Conservation (phyloP, 2,888 invertebrate genomes). For the Monopis laevigella region DNA sequence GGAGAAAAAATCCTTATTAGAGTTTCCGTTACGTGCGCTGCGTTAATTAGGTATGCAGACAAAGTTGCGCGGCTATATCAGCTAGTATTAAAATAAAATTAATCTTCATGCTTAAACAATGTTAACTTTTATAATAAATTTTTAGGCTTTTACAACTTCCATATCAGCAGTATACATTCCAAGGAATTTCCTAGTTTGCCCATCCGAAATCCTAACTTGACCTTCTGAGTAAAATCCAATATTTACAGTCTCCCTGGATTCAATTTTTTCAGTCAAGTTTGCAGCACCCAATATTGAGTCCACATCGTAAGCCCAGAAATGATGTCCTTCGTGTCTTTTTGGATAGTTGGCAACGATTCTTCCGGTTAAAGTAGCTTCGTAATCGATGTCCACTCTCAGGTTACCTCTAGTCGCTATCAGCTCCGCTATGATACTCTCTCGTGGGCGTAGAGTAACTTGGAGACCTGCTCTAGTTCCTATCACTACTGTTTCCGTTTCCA, state of each 20-base stretch:
- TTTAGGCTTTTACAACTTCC: too few relatives aligned
- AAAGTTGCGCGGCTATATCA: too few relatives aligned
- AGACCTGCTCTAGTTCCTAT: conserved; percentile 6
- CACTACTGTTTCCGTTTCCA: not conserved
- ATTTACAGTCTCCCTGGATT: conserved; percentile 12
- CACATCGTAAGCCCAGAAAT: conserved; percentile 24
- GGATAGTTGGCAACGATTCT: conserved; percentile 21
- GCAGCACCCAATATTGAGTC: conserved; percentile 13
- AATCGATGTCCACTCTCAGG: conserved; percentile 19
- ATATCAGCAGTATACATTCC: too few relatives aligned
- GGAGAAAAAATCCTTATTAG: too few relatives aligned
- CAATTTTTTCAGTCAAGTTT: conserved; percentile 7
- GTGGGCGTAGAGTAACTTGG: conserved; percentile 4
- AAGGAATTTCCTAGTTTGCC: conserved; percentile 6
- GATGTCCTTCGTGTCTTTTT: conserved; percentile 16
- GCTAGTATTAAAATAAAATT: too few relatives aligned
- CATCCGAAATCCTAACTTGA: conserved; percentile 12
- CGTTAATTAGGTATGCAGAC: too few relatives aligned
- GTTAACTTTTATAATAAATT: too few relatives aligned
- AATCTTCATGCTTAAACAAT: too few relatives aligned
- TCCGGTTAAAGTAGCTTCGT: conserved; percentile 20
- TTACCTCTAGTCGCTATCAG: conserved; percentile 9
- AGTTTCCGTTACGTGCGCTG: too few relatives aligned
- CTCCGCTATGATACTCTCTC: conserved; percentile 5
- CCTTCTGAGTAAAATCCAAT: conserved; percentile 19